A percentile compares a stretch with the other conserved stretches of the same genome.
Conservation (phyloP, 2,888 invertebrate genomes). For the Tuta absoluta region DNA sequence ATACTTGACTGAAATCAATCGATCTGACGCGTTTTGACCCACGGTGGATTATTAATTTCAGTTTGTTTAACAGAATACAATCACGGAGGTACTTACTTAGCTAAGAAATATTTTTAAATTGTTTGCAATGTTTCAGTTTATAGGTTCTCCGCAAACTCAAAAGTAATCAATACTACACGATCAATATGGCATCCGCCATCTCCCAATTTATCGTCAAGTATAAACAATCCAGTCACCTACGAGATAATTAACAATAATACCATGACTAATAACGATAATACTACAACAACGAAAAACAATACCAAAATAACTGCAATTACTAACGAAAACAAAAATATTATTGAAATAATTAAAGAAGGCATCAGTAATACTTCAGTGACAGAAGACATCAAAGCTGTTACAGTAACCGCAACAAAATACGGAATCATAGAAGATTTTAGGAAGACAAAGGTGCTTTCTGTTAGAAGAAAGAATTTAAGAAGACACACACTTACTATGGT, state of each 20-base stretch:
- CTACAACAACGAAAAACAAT: constrained; percentile 2
- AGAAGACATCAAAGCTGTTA: no score
- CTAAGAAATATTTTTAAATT: not conserved
- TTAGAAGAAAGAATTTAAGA: constrained; percentile 56
- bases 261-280: constrained; percentile 19
- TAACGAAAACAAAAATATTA: constrained; percentile 24
- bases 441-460: constrained; percentile 48
- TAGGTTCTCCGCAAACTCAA: constrained; percentile 55
- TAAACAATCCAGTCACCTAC: not conserved
- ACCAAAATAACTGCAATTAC: not conserved
- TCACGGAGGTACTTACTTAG: no score
- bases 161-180: constrained; percentile 55
- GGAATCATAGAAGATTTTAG: constrained; percentile 59
- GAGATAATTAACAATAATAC: constrained; percentile 2
- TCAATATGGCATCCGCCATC: constrained; percentile 48
- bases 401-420: constrained; percentile 37
- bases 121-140: constrained; percentile 54
- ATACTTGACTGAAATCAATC: no score
- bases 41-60: no score
- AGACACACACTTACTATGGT: constrained; percentile 58
- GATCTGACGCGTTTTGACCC: no score
- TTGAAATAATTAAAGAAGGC: constrained; percentile 4
- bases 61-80: no score
- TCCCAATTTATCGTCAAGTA: not conserved
- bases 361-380: no score